Base-by-base conservation (phyloP, 2,113 vertebrate genomes). In the Blennius ocellaris region DNA sequence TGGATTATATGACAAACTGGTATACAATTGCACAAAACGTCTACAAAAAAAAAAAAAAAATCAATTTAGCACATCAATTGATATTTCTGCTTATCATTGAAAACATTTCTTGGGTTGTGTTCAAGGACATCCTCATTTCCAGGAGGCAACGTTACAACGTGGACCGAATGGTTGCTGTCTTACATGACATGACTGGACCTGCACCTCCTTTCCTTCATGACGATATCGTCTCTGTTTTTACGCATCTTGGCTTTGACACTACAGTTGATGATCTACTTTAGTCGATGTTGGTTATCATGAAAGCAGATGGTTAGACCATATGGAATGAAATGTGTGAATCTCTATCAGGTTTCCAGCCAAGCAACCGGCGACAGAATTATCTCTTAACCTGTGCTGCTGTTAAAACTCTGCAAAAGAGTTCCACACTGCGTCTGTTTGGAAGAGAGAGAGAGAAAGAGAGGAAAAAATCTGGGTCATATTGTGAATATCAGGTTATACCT, bases 221-320 rank as follows among this genome's bases (percentile, higher is more conserved):
- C 4, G 2, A 47, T 49, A n/a, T 6, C 21, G 7, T 41, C 10
- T 40, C 45, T n/a, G 10, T 37, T 5, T 61, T 69, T 44, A 52
- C 73, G 55, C 44, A 54, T 38, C 49, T 66, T 64, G 84, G 38
- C 12, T 39, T 64, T 47, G 62, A 30, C 82, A 45, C 86, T 79
- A 66, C 57, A 85, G 62, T 62, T 16, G 62, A 81, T 78, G 6
- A 50, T 62, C 76, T 51, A 36, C 69, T 80, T 71, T 68, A 59
- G 51, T 82, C 71, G 71, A 70, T 67, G 58, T 72, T 74, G 30
- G 64, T 74, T 78, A 78, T 67, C 63, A 85, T 52, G 48, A 44
- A 83, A 77, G 88, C 93, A 94, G 91, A 92, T 94, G 92, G 89
- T 88, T 79, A 38, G 80, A 89, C 81, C 93, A 94, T 93, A 93